Evolutionary conservation across 2,797 vertebrate genomes (phyloP).

Genomic region (Oryzias sinensis): DNA sequence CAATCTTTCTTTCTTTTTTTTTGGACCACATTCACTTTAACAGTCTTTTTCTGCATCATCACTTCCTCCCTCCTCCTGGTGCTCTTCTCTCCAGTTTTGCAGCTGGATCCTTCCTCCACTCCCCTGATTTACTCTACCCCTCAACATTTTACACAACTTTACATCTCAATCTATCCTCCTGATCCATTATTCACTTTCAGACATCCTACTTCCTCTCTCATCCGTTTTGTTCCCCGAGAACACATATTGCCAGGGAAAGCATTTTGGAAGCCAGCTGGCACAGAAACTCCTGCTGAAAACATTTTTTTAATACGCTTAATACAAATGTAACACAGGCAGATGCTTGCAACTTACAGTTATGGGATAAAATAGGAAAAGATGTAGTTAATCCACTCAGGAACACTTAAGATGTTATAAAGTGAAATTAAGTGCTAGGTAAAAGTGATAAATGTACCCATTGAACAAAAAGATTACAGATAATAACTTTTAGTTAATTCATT

Average conservation of each 20-base stretch:
- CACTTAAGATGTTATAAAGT: conserved; percentile 40
- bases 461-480: too few species aligned
- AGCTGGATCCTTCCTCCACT: conserved; percentile 43
- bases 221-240: conserved; percentile 5
- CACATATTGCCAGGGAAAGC: conserved; percentile 39
- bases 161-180: conserved; percentile 51
- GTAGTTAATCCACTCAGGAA: conserved; percentile 25
- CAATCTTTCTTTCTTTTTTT: conserved; percentile 39
- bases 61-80: conserved; percentile 37
- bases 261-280: conserved; percentile 60
- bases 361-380: conserved; percentile 34
- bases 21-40: conserved; percentile 33
- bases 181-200: conserved; percentile 21
- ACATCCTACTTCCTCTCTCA: background rate
- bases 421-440: conserved; percentile 45
- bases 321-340: conserved; percentile 45
- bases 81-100: conserved; percentile 8
- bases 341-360: conserved; percentile 30
- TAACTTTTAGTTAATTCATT: too few species aligned
- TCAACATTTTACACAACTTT: conserved; percentile 53
- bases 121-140: conserved; percentile 39
- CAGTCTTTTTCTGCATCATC: conserved; percentile 21
- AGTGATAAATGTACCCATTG: too few species aligned
- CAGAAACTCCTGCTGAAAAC: conserved; percentile 42
- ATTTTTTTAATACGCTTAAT: conserved; percentile 49